Evolutionary conservation across 2,888 invertebrate species (phyloP).

Genomic region (Neria commutata): DNA sequence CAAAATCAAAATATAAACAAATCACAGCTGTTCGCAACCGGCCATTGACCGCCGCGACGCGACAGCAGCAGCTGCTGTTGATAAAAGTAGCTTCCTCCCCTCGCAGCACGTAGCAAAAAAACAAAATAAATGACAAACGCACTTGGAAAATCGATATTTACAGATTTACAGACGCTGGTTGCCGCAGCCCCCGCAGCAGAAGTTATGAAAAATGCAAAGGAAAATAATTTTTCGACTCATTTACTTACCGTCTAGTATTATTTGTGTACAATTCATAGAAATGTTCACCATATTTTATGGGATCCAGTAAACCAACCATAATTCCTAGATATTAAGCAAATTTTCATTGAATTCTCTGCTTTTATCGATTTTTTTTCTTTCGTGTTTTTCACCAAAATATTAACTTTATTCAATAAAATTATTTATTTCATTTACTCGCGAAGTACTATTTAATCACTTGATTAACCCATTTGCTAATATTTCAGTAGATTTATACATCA

Average conservation of each 20-base stretch:
- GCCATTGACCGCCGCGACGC: too few relatives aligned
- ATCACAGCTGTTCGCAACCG: slow-evolving; percentile 33
- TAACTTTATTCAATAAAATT: too few relatives aligned
- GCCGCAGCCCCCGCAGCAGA: background rate
- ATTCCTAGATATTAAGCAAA: slow-evolving; percentile 8
- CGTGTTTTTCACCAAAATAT: too few relatives aligned
- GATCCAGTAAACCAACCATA: slow-evolving; percentile 61
- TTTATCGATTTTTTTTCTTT: background rate
- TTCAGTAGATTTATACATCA: too few relatives aligned
- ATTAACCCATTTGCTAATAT: background rate
- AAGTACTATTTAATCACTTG: too few relatives aligned
- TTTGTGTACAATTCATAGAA: slow-evolving; percentile 61
- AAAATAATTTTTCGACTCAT: slow-evolving; percentile 49
- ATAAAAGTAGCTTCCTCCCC: too few relatives aligned
- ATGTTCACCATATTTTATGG: slow-evolving; percentile 61
- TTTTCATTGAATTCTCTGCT: background rate
- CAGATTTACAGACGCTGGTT: too few relatives aligned
- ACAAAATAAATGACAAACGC: background rate
- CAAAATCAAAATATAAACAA: slow-evolving; percentile 20
- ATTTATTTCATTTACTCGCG: too few relatives aligned
- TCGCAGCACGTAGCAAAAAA: background rate
- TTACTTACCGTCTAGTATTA: slow-evolving; percentile 54
- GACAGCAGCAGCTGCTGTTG: too few relatives aligned
- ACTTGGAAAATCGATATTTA: slow-evolving; percentile 22
- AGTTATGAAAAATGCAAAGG: slow-evolving; percentile 21